Evolutionary conservation across 2,888 invertebrate species (phyloP).

Genomic region (Lasius platythorax): DNA sequence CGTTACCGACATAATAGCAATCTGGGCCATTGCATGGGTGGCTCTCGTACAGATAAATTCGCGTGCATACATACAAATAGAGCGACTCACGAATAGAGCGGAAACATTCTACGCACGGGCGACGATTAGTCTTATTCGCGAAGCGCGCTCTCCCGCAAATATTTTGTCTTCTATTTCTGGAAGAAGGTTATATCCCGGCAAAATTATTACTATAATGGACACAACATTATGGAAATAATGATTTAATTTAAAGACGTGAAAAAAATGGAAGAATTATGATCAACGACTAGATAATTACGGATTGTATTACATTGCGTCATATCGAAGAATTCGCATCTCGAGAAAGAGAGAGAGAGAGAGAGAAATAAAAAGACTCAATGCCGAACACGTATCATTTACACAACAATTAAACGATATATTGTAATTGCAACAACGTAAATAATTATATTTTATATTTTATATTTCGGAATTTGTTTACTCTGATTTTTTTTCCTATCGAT

Average conservation of each 20-base stretch:
- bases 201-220: constrained; percentile 12
- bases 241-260: background rate
- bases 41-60: background rate
- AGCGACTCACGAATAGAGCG: constrained; percentile 18
- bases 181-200: constrained; percentile 12
- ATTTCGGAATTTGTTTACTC: constrained; percentile 61
- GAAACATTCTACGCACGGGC: constrained; percentile 29
- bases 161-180: constrained; percentile 31
- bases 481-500: constrained; percentile 52
- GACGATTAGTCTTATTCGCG: constrained; percentile 34
- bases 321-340: background rate
- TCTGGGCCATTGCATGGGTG: constrained; percentile 66
- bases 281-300: background rate
- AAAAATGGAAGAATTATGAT: background rate
- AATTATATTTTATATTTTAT: constrained; percentile 54
- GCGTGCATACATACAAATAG: background rate
- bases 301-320: background rate
- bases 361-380: background rate
- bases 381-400: background rate
- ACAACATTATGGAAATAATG: background rate
- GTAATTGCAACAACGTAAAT: constrained; percentile 47
- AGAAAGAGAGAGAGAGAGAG: background rate
- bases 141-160: background rate
- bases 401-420: constrained; percentile 58
- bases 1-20: constrained; percentile 51